These are phyloP conservation scores for Vidua macroura DNA, from an alignment of 2,113 vertebrate genomes.

Conservation along the genomic window DNA sequence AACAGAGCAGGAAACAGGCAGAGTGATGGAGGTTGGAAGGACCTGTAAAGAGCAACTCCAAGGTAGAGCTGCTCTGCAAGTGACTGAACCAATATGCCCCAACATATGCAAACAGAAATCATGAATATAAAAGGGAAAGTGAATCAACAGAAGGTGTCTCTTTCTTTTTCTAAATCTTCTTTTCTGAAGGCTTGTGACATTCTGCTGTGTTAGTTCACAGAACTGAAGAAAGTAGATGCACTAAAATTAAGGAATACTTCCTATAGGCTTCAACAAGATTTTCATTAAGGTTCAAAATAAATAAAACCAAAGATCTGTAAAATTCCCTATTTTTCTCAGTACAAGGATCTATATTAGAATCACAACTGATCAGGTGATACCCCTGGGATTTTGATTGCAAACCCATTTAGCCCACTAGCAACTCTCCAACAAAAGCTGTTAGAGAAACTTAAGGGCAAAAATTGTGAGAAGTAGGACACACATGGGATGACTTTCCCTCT, in stretches of 20 bases:
- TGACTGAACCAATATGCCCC: neutral
- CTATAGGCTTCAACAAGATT: neutral
- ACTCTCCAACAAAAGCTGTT: neutral
- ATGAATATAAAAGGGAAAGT: neutral
- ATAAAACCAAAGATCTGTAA: neutral
- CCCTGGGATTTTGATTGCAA: neutral
- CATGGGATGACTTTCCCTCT: neutral
- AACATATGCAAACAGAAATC: neutral
- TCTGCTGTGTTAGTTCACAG: neutral
- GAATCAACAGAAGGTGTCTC: neutral
- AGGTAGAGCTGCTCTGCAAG: neutral
- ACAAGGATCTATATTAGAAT: neutral
- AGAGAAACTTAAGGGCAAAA: neutral
- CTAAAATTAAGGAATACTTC: neutral
- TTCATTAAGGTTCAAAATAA: neutral
- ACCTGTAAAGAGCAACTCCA: neutral
- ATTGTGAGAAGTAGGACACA: neutral
- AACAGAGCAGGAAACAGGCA: neutral
- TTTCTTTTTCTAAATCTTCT: neutral
- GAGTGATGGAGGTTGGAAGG: rapidly evolving
- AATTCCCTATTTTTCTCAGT: neutral
- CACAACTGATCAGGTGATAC: neutral
- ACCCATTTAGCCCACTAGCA: neutral
- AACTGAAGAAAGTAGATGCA: neutral
- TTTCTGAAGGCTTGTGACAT: neutral